Evolutionary conservation across 1,140 invertebrate genomes (phyloP).

Genomic region (Aricia agestis): DNA sequence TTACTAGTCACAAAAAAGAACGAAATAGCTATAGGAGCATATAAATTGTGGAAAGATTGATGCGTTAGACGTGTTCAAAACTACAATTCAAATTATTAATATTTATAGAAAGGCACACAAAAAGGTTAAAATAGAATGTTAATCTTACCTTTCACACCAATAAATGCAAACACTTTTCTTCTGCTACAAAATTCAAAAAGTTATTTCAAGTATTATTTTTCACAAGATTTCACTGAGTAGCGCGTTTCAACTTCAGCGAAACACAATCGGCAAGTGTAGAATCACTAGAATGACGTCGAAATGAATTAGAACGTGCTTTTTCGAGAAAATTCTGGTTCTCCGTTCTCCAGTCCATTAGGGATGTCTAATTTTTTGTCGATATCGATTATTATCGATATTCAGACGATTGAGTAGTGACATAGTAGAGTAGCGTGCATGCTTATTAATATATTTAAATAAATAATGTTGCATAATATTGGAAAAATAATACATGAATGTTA

Average conservation of each 20-base stretch:
- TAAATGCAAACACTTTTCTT: neutral
- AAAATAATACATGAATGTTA: no score
- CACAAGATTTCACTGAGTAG: neutral
- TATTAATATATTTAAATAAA: no score
- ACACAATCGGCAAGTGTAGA: neutral
- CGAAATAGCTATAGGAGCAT: neutral
- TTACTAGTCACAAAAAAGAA: neutral
- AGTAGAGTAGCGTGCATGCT: no score
- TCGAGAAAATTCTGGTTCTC: slow-evolving; percentile 49
- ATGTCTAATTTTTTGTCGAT: neutral
- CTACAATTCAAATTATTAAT: neutral
- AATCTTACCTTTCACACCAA: neutral
- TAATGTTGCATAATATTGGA: no score
- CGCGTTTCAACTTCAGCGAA: neutral
- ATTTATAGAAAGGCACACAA: neutral
- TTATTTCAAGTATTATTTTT: neutral
- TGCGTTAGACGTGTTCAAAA: neutral
- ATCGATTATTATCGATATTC: neutral
- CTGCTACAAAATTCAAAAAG: neutral
- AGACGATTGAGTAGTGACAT: no score
- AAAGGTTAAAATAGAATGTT: neutral
- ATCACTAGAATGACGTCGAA: slow-evolving; percentile 19
- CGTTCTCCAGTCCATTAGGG: neutral
- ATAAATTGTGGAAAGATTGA: neutral
- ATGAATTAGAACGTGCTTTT: slow-evolving; percentile 39